Percentiles rank a stretch among this genome's conserved stretches.
Evolutionary conservation across 2,888 invertebrate species (phyloP).

Genomic region (Meiosimyza decipiens): DNA sequence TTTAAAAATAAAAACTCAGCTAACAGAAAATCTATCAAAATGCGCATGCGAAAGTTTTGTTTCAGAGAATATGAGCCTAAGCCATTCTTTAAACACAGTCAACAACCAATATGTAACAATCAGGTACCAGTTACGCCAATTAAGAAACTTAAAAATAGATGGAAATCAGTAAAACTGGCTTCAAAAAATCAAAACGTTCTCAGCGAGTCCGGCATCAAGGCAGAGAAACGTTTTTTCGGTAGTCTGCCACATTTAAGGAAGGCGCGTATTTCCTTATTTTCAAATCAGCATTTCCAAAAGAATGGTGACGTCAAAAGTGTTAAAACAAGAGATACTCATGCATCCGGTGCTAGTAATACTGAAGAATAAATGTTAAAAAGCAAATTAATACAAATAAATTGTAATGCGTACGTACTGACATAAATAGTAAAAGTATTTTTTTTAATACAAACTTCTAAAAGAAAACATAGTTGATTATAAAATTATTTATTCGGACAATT

Average conservation of each 20-base stretch:
- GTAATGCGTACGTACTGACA: too few species aligned
- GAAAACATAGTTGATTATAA: too few species aligned
- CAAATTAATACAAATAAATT: too few species aligned
- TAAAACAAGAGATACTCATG: too few species aligned
- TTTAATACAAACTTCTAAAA: too few species aligned
- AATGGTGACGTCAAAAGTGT: too few species aligned
- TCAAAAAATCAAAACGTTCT: constrained; percentile 34
- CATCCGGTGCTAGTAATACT: too few species aligned
- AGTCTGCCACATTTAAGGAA: constrained; percentile 49
- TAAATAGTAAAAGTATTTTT: too few species aligned
- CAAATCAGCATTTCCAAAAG: constrained; percentile 34
- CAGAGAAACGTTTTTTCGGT: constrained; percentile 47
- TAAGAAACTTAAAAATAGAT: constrained; percentile 35
- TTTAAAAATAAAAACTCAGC: neutral
- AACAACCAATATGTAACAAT: constrained; percentile 10
- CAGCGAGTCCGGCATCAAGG: neutral
- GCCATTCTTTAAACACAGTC: constrained; percentile 35
- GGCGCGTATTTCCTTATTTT: constrained; percentile 41
- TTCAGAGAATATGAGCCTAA: constrained; percentile 44
- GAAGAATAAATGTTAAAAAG: too few species aligned
- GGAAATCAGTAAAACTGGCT: constrained; percentile 43
- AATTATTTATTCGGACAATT: too few species aligned
- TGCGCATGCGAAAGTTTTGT: constrained; percentile 54
- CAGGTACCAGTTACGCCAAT: neutral
- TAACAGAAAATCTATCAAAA: constrained; percentile 53